Percentiles rank a stretch among this genome's conserved stretches.
Evolutionary conservation across 2,888 invertebrate genomes (phyloP).

Genomic region (Cephus sareptanus): DNA sequence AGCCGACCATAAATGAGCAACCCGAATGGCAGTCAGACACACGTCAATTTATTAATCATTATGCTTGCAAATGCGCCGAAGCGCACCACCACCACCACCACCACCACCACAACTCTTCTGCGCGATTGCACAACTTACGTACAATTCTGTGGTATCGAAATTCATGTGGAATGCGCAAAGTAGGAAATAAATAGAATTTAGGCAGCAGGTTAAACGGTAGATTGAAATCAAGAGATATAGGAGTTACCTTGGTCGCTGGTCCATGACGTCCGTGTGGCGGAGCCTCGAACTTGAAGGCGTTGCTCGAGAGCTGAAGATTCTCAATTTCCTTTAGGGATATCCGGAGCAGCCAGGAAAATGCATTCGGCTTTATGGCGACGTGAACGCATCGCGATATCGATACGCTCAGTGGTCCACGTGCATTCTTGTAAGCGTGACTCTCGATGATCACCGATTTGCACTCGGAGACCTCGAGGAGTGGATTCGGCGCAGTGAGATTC

Average conservation of each 20-base stretch:
- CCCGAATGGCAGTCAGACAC: no score
- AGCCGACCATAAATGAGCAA: no score
- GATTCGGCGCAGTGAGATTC: constrained; percentile 71
- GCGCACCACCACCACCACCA: no score
- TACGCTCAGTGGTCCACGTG: constrained; percentile 74
- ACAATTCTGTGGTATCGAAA: no score
- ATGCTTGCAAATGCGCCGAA: no score
- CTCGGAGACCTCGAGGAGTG: constrained; percentile 72
- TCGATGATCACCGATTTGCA: constrained; percentile 73
- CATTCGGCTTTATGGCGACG: constrained; percentile 72
- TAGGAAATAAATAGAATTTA: no score
- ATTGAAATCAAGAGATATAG: no score
- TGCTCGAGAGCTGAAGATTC: constrained; percentile 70
- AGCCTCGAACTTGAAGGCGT: constrained; percentile 75
- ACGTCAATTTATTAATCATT: no score
- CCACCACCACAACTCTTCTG: no score
- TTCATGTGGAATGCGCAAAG: no score
- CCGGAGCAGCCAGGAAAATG: constrained; percentile 76
- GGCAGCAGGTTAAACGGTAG: no score
- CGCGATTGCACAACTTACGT: no score
- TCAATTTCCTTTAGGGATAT: constrained; percentile 72
- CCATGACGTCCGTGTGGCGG: constrained; percentile 73
- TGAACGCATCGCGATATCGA: constrained; percentile 71
- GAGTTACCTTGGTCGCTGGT: constrained; percentile 67
- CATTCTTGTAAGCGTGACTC: constrained; percentile 73